Conservation (phyloP, 35 echinoderm and acorn worm species). For the Holothuria glaberrima region DNA sequence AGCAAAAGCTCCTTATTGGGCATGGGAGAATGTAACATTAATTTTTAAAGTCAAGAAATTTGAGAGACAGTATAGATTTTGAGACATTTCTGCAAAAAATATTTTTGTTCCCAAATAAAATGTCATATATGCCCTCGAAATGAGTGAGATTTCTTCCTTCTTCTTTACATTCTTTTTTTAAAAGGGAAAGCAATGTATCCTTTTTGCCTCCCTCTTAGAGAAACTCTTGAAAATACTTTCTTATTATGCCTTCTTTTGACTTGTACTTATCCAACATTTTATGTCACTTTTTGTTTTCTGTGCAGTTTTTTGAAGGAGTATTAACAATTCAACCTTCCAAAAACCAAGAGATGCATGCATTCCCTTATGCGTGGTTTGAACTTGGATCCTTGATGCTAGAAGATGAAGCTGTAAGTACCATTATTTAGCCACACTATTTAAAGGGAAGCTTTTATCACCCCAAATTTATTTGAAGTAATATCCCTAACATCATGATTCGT, state of each 20-base stretch:
- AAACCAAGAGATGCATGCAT: slow-evolving; percentile 77
- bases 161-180: no score
- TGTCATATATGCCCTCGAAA: no score
- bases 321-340: slow-evolving; percentile 60
- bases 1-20: no score
- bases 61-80: no score
- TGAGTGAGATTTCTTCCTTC: no score
- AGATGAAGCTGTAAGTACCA: slow-evolving; percentile 79
- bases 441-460: not conserved
- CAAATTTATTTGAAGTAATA: not conserved
- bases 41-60: no score
- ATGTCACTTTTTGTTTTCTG: slow-evolving; percentile 24
- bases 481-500: not conserved
- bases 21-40: no score
- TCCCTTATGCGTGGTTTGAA: slow-evolving; percentile 87
- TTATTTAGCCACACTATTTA: not conserved
- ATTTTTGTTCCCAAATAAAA: no score
- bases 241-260: not conserved
- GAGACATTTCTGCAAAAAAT: no score
- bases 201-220: not conserved
- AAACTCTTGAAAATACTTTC: not conserved
- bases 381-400: slow-evolving; percentile 74
- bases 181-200: not conserved
- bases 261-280: not conserved
- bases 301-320: slow-evolving; percentile 91